phyloP scores from a whole-genome alignment of 1,140 invertebrate genomes.

The Zaprionus kolodkinae region DNA sequence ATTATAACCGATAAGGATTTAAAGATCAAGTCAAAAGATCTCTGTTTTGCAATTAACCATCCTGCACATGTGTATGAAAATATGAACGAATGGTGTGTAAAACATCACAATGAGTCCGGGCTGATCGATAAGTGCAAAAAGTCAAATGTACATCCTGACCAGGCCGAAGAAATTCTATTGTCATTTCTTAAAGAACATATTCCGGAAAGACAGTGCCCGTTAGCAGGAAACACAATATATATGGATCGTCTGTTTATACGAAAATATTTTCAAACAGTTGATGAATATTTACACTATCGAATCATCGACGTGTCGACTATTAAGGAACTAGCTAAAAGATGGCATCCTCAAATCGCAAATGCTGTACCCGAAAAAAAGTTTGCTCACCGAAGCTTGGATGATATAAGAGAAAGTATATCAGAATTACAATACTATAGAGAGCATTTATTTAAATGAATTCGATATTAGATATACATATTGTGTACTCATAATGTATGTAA shows the following conservation, averaged over 20 bases:
- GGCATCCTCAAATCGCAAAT: slow-evolving; percentile 88
- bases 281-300: slow-evolving; percentile 95
- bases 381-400: slow-evolving; percentile 90
- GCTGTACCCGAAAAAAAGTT: slow-evolving; percentile 87
- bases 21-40: slow-evolving; percentile 91
- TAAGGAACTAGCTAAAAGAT: slow-evolving; percentile 93
- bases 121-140: slow-evolving; percentile 89
- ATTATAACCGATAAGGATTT: slow-evolving; percentile 93
- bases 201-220: slow-evolving; percentile 88
- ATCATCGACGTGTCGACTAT: slow-evolving; percentile 96
- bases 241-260: slow-evolving; percentile 92
- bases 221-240: slow-evolving; percentile 96
- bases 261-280: slow-evolving; percentile 90
- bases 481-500: background rate
- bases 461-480: slow-evolving; percentile 1
- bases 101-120: slow-evolving; percentile 90
- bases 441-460: slow-evolving; percentile 85
- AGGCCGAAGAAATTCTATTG: slow-evolving; percentile 90
- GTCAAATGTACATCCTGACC: slow-evolving; percentile 87
- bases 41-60: slow-evolving; percentile 93
- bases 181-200: slow-evolving; percentile 90
- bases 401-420: slow-evolving; percentile 94
- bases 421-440: slow-evolving; percentile 92
- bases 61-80: slow-evolving; percentile 88
- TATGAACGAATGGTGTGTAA: slow-evolving; percentile 94